phyloP scores from a whole-genome alignment of 2,113 vertebrate genomes.

The Paradisaea rubra region DNA sequence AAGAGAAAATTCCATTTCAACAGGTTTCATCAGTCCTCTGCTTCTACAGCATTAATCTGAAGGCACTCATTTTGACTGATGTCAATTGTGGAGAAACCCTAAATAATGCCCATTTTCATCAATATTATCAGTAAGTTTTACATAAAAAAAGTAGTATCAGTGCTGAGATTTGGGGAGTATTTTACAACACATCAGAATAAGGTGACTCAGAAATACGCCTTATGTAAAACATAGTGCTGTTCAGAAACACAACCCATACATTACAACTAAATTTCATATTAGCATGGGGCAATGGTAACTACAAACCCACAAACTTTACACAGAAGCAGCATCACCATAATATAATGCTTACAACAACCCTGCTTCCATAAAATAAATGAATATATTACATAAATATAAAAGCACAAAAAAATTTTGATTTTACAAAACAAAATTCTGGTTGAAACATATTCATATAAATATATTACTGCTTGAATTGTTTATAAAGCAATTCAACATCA shows the following conservation, averaged over 20 bases:
- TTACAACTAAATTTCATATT: neutral
- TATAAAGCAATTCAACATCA: neutral
- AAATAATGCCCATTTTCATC: conserved; percentile 2
- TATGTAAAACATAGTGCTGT: neutral
- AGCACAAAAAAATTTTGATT: neutral
- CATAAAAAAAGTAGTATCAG: neutral
- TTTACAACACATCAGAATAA: neutral
- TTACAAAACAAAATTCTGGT: neutral
- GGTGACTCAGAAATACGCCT: neutral
- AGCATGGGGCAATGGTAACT: neutral
- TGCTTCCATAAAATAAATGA: neutral
- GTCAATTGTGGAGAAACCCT: neutral
- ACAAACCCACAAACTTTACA: neutral
- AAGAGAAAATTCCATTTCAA: conserved; percentile 21
- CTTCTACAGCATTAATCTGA: conserved; percentile 25
- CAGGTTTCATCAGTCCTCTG: neutral
- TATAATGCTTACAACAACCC: neutral
- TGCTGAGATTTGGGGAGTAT: conserved; percentile 44
- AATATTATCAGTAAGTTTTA: conserved; percentile 45
- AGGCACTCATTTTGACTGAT: conserved; percentile 22
- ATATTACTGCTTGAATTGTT: neutral
- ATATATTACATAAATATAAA: neutral
- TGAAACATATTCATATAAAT: neutral
- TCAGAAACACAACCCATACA: neutral
- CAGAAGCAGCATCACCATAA: neutral